These are phyloP conservation scores for Sinocyclocheilus anshuiensis DNA, from an alignment of 2,113 vertebrate species.

Conservation along the genomic window DNA sequence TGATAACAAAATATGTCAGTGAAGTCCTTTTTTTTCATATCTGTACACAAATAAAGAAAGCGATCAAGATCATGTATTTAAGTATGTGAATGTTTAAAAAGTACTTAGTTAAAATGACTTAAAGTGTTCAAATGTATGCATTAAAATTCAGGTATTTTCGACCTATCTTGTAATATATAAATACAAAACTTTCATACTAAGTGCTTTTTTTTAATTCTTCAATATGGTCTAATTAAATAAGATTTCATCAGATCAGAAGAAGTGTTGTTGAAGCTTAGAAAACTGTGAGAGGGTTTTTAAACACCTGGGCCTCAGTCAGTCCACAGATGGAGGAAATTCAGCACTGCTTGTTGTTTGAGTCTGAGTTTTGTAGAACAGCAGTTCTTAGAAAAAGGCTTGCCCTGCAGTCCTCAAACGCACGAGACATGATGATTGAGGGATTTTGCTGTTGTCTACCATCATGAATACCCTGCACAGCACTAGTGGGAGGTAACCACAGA, in stretches of 20 bases:
- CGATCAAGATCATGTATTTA: neutral
- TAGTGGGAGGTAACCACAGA: neutral
- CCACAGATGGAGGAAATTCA: neutral
- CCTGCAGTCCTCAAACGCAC: neutral
- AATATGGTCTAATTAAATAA: neutral
- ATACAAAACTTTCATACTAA: neutral
- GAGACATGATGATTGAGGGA: neutral
- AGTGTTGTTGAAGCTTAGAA: conserved; percentile 1
- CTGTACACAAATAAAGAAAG: too few relatives aligned
- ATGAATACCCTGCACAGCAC: neutral
- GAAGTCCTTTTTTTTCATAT: too few relatives aligned
- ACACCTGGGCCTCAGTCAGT: neutral
- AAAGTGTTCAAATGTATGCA: neutral
- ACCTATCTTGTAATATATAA: neutral
- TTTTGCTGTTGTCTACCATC: neutral
- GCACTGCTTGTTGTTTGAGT: neutral
- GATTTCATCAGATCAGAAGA: neutral
- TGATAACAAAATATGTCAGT: too few relatives aligned
- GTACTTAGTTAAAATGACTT: neutral
- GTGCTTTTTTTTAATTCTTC: neutral
- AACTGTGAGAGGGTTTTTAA: neutral
- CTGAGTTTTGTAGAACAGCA: conserved; percentile 4
- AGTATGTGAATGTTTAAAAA: neutral
- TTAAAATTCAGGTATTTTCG: neutral
- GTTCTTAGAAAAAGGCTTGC: neutral